phyloP scores from a whole-genome alignment of 1,140 invertebrate species.

The Drosophila lowei region DNA sequence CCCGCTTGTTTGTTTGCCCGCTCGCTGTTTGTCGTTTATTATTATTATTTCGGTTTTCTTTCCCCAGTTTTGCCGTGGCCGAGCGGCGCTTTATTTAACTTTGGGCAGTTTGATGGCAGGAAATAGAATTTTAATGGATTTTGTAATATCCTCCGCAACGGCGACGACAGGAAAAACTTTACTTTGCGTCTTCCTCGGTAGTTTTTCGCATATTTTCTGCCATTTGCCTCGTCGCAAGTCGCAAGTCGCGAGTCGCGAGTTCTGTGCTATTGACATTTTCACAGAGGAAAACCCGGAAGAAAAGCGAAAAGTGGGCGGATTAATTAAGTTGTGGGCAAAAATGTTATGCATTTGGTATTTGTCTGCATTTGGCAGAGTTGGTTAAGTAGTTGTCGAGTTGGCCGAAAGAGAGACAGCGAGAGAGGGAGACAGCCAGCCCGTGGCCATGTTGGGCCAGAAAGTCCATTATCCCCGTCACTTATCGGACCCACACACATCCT shows the following conservation, averaged over 20 bases:
- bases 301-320: slow-evolving; percentile 41
- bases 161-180: slow-evolving; percentile 34
- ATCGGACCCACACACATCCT: slow-evolving; percentile 9
- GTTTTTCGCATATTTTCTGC: slow-evolving; percentile 39
- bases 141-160: slow-evolving; percentile 68
- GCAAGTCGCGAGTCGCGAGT: slow-evolving; percentile 9
- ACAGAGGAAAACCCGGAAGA: slow-evolving; percentile 10
- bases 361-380: slow-evolving; percentile 12
- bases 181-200: slow-evolving; percentile 47
- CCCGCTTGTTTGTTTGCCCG: slow-evolving; percentile 73
- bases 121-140: slow-evolving; percentile 82
- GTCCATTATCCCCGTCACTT: slow-evolving; percentile 2
- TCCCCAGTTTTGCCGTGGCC: slow-evolving; percentile 18
- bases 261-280: slow-evolving; percentile 52
- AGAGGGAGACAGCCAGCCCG: no score
- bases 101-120: slow-evolving; percentile 80
- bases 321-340: slow-evolving; percentile 49
- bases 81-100: slow-evolving; percentile 76
- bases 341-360: slow-evolving; percentile 44
- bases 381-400: slow-evolving; percentile 26
- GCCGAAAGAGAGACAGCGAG: no score
- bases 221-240: slow-evolving; percentile 30
- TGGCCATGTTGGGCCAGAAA: not conserved
- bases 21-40: slow-evolving; percentile 78
- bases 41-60: slow-evolving; percentile 73